Evolutionary conservation across 2,888 invertebrate species (phyloP).

Genomic region (Gari tellinella): DNA sequence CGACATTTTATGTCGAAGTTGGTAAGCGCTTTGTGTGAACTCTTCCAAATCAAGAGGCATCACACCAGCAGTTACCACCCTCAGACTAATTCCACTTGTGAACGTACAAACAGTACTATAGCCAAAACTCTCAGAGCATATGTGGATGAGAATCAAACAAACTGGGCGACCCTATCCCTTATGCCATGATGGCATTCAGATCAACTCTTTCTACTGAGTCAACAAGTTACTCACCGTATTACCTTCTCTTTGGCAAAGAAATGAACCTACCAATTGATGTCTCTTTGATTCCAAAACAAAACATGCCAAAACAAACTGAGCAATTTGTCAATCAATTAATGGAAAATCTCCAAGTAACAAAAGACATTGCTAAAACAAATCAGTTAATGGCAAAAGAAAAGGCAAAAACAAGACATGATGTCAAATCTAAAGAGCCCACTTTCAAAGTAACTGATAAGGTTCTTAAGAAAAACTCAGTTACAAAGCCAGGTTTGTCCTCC

Average conservation of each 20-base stretch:
- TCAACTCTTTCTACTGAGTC: constrained; percentile 10
- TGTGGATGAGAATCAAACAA: too few species aligned
- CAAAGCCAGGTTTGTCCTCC: constrained; percentile 2
- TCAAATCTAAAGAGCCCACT: constrained; percentile 11
- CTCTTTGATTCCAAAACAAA: constrained; percentile 33
- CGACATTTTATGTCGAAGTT: constrained; percentile 57
- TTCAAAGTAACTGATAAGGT: constrained; percentile 27
- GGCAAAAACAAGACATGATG: constrained; percentile 29
- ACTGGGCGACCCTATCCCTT: too few species aligned
- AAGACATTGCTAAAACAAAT: constrained; percentile 5
- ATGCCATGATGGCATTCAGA: too few species aligned
- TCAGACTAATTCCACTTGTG: constrained; percentile 41
- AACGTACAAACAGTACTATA: constrained; percentile 37
- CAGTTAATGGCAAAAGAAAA: constrained; percentile 13
- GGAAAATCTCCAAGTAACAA: constrained; percentile 4
- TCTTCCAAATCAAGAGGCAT: constrained; percentile 47
- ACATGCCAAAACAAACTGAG: neutral
- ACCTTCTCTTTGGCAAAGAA: constrained; percentile 20
- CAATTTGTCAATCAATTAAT: neutral
- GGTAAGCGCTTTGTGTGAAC: constrained; percentile 43
- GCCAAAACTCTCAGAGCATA: constrained; percentile 34
- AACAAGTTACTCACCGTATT: constrained; percentile 3
- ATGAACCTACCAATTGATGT: constrained; percentile 22
- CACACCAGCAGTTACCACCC: constrained; percentile 49
- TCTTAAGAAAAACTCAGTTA: neutral